Evolutionary conservation across 2,797 vertebrate genomes (phyloP).

Genomic region (Mus caroli): DNA sequence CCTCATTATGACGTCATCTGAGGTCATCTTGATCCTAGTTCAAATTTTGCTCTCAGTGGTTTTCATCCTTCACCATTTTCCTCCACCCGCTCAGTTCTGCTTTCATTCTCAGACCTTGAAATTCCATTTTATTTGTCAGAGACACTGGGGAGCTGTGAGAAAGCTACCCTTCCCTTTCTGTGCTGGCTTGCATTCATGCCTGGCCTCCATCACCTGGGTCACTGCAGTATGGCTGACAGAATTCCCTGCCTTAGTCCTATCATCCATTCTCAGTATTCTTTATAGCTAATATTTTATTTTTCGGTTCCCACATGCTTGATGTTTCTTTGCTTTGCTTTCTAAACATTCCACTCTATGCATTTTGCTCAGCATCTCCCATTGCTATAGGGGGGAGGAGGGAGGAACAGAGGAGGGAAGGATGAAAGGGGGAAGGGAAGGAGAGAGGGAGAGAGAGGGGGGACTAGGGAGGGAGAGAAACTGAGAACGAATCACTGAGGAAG

Average conservation of each 20-base stretch:
- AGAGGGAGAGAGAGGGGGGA: background rate
- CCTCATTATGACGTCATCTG: background rate
- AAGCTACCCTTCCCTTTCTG: background rate
- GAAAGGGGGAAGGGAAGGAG: background rate
- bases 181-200: background rate
- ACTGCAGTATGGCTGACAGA: background rate
- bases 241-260: background rate
- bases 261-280: background rate
- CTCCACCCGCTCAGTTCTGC: background rate
- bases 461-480: background rate
- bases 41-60: background rate
- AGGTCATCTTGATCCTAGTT: background rate
- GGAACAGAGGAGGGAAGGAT: background rate
- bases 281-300: constrained; percentile 12
- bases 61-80: background rate
- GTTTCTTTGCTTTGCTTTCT: background rate
- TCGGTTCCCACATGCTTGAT: background rate
- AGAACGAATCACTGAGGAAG: background rate
- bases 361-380: background rate
- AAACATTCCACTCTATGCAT: background rate
- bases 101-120: background rate
- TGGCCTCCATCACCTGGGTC: background rate
- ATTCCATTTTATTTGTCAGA: background rate
- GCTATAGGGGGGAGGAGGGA: background rate
- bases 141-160: background rate